Conservation (phyloP, 2,888 invertebrate genomes). For the Hyles lineata region DNA sequence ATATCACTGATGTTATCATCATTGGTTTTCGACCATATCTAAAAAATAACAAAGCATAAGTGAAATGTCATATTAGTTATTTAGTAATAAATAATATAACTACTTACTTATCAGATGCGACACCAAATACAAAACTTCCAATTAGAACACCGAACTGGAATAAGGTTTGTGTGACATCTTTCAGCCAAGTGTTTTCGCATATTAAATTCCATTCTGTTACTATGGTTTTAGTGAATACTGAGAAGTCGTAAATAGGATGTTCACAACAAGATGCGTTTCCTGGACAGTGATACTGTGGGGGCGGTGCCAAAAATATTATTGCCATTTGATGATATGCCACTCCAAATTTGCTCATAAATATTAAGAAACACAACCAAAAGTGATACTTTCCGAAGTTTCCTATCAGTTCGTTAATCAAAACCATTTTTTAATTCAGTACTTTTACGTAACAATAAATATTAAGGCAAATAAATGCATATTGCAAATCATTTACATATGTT, state of each 20-base stretch:
- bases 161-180: slow-evolving; percentile 89
- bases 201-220: slow-evolving; percentile 91
- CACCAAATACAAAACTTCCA: slow-evolving; percentile 90
- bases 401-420: slow-evolving; percentile 70
- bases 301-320: slow-evolving; percentile 80
- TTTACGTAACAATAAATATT: background rate
- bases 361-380: slow-evolving; percentile 68
- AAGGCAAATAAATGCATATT: background rate
- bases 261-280: slow-evolving; percentile 83
- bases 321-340: slow-evolving; percentile 82
- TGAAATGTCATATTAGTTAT: background rate
- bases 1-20: slow-evolving; percentile 87
- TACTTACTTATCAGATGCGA: slow-evolving; percentile 89
- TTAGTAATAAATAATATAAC: background rate
- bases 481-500: background rate
- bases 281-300: slow-evolving; percentile 61
- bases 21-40: slow-evolving; percentile 91
- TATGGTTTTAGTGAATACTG: slow-evolving; percentile 88
- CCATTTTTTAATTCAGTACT: slow-evolving; percentile 37
- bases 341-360: slow-evolving; percentile 77
- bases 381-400: slow-evolving; percentile 83
- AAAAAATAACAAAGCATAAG: slow-evolving; percentile 45
- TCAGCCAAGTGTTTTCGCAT: slow-evolving; percentile 86
- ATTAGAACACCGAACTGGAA: slow-evolving; percentile 90
- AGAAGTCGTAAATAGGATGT: slow-evolving; percentile 85